Percentiles rank a stretch among this genome's conserved stretches.
Conservation (phyloP, 2,113 vertebrate species). For the Brachypodius melanocephalos region DNA sequence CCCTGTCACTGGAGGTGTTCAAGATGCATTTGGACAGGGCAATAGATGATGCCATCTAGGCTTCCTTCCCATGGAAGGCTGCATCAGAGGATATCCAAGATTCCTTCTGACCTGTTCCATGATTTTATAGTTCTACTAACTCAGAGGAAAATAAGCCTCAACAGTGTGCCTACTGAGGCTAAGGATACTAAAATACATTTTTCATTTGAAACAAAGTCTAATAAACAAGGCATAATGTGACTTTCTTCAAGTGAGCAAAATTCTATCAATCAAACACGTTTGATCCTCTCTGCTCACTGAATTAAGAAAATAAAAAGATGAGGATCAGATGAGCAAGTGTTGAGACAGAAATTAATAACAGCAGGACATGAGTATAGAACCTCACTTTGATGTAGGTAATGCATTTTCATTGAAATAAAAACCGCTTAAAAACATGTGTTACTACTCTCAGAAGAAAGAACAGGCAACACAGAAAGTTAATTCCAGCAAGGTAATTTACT, state of each 20-base stretch:
- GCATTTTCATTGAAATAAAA: conserved; percentile 22
- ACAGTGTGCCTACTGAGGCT: background rate
- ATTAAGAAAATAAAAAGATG: conserved; percentile 2
- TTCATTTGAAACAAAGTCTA: background rate
- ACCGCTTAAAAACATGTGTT: background rate
- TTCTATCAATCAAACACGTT: background rate
- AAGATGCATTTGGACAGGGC: background rate
- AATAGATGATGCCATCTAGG: background rate
- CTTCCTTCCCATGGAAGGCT: background rate
- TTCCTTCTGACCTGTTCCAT: background rate
- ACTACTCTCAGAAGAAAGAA: conserved; percentile 16
- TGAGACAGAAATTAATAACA: conserved; percentile 33
- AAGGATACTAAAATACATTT: background rate
- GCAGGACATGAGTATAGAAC: background rate
- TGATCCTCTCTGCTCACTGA: background rate
- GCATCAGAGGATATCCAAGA: background rate
- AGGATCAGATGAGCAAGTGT: conserved; percentile 1
- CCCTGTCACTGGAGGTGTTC: background rate
- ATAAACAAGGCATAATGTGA: background rate
- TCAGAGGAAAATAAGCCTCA: background rate
- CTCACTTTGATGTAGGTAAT: background rate
- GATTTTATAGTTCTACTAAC: background rate
- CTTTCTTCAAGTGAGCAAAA: background rate
- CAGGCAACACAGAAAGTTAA: conserved; percentile 36
- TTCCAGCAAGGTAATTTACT: conserved; percentile 1